Conservation (phyloP, 2,797 vertebrate genomes). For the Xerus rutilus region DNA sequence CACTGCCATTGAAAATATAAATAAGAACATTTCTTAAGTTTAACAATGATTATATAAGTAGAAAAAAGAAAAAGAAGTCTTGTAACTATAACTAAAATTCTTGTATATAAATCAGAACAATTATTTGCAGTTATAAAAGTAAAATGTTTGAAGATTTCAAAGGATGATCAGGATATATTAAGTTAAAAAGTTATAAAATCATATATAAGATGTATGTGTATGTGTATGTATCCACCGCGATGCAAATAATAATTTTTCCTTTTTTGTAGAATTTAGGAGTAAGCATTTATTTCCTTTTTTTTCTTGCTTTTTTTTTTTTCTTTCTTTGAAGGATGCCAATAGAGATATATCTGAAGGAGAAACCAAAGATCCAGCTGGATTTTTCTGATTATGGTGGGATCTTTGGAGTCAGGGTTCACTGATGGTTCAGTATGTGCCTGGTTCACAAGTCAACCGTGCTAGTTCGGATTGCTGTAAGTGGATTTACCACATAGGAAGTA, state of each 20-base stretch:
- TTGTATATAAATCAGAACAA: background rate
- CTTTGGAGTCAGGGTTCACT: background rate
- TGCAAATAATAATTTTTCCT: background rate
- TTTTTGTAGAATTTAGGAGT: background rate
- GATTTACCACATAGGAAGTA: background rate
- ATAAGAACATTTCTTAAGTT: background rate
- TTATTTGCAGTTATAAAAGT: background rate
- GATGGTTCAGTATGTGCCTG: background rate
- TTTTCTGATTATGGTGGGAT: background rate
- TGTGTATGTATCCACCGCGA: background rate
- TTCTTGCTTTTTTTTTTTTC: background rate
- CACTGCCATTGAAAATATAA: background rate
- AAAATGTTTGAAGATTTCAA: background rate
- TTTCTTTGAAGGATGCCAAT: background rate
- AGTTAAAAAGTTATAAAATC: background rate
- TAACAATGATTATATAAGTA: background rate
- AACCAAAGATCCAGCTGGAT: rapidly evolving
- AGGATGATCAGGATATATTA: background rate
- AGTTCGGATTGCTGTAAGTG: background rate
- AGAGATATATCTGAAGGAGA: background rate
- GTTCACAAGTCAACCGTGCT: background rate
- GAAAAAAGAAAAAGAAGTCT: background rate
- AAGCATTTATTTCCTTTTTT: background rate
- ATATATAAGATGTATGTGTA: background rate
- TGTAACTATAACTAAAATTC: background rate